Conservation (phyloP, 2,888 invertebrate genomes). For the Hymenopus coronatus region DNA sequence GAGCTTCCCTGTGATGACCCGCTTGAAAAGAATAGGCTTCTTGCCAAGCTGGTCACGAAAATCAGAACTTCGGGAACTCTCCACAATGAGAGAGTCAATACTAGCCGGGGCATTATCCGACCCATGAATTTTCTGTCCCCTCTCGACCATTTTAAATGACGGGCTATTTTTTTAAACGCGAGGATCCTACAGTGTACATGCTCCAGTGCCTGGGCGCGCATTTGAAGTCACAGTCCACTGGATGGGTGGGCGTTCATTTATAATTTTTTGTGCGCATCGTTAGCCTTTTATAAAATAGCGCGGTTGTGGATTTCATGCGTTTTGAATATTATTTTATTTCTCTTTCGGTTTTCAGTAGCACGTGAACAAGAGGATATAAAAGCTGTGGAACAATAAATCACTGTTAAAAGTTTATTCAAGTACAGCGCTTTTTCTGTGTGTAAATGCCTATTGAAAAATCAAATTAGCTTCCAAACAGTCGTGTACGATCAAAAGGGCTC, state of each 20-base stretch:
- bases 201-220: neutral
- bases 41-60: neutral
- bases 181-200: conserved; percentile 1
- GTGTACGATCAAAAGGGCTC: too few species aligned
- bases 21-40: neutral
- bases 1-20: too few species aligned
- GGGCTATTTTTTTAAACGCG: neutral
- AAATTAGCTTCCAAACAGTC: too few species aligned
- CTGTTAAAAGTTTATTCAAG: neutral
- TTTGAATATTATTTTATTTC: conserved; percentile 5
- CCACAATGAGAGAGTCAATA: neutral
- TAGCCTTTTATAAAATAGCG: conserved; percentile 7
- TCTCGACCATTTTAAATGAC: neutral
- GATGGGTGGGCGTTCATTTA: neutral
- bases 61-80: neutral
- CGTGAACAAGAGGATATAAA: neutral
- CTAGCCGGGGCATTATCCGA: neutral
- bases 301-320: conserved; percentile 5
- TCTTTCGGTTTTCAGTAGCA: neutral
- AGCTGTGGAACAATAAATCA: neutral
- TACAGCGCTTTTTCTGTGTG: neutral
- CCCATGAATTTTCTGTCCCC: neutral
- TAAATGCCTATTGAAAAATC: neutral
- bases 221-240: conserved; percentile 1
- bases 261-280: neutral